Percentiles rank a stretch among this genome's conserved stretches.
Conservation (phyloP, 2,113 vertebrate species). For the Ranitomeya imitator region DNA sequence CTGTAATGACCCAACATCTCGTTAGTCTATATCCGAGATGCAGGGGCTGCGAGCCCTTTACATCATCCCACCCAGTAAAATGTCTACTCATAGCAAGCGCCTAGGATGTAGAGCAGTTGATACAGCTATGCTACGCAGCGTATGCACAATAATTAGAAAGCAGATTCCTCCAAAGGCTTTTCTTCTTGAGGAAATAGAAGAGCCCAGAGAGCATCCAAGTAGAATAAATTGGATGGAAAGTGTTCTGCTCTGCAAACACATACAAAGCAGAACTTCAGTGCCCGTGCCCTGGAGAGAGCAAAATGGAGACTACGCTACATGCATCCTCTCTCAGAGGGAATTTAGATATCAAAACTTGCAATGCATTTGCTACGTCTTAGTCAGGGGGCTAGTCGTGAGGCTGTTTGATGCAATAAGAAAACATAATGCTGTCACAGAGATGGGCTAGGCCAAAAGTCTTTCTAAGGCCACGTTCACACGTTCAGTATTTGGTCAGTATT, state of each 20-base stretch:
- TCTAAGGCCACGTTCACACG: neutral
- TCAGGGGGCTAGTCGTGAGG: neutral
- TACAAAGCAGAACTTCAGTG: constrained; percentile 28
- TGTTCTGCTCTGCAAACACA: constrained; percentile 40
- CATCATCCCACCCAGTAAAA: neutral
- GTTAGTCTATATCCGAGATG: neutral
- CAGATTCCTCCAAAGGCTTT: neutral
- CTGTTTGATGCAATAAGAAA: neutral
- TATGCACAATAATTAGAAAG: constrained; percentile 35
- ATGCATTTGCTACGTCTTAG: neutral
- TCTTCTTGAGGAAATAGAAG: constrained; percentile 18
- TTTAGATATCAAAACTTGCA: neutral
- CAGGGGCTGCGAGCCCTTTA: neutral
- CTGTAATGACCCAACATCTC: neutral
- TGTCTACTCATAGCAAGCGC: neutral
- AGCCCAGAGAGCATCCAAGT: constrained; percentile 1
- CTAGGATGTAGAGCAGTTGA: neutral
- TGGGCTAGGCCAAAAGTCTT: neutral
- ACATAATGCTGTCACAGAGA: neutral
- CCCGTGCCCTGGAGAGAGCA: neutral
- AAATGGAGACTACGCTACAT: neutral
- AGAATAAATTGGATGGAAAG: constrained; percentile 9
- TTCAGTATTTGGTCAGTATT: no score
- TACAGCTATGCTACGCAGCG: neutral
- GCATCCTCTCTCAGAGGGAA: neutral